Evolutionary conservation across 2,113 vertebrate genomes (phyloP).

Genomic region (Sapajus apella): DNA sequence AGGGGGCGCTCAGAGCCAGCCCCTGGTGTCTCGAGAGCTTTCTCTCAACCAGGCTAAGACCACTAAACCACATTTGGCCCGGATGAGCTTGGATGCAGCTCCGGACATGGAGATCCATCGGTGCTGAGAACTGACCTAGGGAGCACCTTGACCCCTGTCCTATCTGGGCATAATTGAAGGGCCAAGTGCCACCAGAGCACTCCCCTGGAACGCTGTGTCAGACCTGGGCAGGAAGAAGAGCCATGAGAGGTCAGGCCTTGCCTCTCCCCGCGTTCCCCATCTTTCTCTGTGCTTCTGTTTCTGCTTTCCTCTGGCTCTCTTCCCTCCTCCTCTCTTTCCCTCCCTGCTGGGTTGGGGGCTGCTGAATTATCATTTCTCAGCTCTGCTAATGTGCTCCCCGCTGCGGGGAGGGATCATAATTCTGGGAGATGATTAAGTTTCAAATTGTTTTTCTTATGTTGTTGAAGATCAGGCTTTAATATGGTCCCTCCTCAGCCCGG

Average conservation of each 20-base stretch:
- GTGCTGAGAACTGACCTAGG: conserved; percentile 22
- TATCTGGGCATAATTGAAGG: conserved; percentile 15
- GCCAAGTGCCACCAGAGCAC: not conserved
- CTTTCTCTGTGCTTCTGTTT: not conserved
- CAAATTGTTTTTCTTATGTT: conserved; percentile 80
- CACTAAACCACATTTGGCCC: not conserved
- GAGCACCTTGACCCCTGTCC: not conserved
- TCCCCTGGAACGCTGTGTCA: not conserved
- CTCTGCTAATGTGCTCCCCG: conserved; percentile 79
- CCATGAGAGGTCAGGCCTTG: not conserved
- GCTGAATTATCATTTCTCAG: conserved; percentile 81
- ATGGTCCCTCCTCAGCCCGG: conserved; percentile 54
- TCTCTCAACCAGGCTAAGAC: not conserved
- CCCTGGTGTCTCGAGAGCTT: not conserved
- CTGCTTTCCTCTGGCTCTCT: conserved; percentile 10
- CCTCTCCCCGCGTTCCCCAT: not conserved
- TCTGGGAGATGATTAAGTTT: conserved; percentile 82
- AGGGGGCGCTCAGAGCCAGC: not conserved
- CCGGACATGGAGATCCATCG: not conserved
- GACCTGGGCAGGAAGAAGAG: not conserved
- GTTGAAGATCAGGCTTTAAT: conserved; percentile 76
- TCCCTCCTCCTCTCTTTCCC: conserved; percentile 49
- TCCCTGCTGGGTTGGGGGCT: conserved; percentile 79
- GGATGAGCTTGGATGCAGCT: not conserved
- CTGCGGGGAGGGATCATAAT: conserved; percentile 80